Evolutionary conservation across 2,797 vertebrate species (phyloP).

Genomic region (Ispidina picta): DNA sequence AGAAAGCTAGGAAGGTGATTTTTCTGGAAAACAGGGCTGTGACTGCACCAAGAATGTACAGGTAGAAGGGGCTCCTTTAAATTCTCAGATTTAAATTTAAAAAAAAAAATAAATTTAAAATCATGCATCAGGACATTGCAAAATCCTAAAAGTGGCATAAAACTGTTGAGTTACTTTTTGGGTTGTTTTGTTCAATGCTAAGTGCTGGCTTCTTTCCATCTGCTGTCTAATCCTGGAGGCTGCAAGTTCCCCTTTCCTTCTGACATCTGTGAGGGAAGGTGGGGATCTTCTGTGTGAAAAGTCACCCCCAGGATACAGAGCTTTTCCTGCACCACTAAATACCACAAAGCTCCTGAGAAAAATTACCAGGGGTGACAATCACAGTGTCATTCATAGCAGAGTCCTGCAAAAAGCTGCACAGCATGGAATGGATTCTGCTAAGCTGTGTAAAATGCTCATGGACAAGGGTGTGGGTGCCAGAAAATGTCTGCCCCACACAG

Average conservation of each 20-base stretch:
- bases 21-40: not conserved
- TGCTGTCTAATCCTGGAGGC: not conserved
- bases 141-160: not conserved
- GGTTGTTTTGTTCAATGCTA: not conserved
- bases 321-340: not conserved
- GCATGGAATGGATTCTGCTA: not conserved
- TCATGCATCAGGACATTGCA: not conserved
- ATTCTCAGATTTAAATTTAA: not conserved
- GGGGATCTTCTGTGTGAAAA: not conserved
- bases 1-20: not conserved
- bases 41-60: not conserved
- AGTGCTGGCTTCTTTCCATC: not conserved
- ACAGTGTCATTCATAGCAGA: rapidly evolving
- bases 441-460: not conserved
- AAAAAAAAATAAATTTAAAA: not conserved
- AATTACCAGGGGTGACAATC: not conserved
- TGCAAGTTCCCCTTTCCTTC: not conserved
- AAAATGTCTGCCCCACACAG: not conserved
- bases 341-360: not conserved
- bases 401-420: not conserved
- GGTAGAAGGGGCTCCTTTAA: not conserved
- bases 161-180: not conserved
- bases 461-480: not conserved
- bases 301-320: not conserved
- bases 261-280: not conserved